phyloP scores from a whole-genome alignment of 2,797 vertebrate genomes.

The Telmatherina bonti region DNA sequence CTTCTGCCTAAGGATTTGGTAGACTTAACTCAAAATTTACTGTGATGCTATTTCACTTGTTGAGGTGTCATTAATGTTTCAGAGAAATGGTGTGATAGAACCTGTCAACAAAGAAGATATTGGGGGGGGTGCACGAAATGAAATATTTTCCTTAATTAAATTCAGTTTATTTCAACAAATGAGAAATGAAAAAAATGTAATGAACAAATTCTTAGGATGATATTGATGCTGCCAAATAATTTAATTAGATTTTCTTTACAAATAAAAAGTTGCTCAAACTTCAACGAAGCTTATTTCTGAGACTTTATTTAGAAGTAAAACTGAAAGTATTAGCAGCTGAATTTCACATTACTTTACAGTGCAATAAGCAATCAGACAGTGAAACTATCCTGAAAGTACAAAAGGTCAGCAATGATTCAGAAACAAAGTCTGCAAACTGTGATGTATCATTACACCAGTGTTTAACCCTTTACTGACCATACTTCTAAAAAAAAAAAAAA shows the following conservation, averaged over 20 bases:
- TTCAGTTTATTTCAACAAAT: background rate
- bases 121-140: too few relatives aligned
- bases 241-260: background rate
- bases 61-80: background rate
- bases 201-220: background rate
- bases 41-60: constrained; percentile 3
- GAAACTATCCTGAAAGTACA: background rate
- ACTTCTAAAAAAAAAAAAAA: too few relatives aligned
- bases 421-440: background rate
- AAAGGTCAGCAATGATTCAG: background rate
- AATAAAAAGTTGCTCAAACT: background rate
- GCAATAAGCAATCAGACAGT: background rate
- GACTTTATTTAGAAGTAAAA: constrained; percentile 7
- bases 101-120: background rate
- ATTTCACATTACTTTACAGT: background rate
- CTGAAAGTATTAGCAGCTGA: background rate
- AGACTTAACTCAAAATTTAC: background rate
- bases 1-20: too few relatives aligned
- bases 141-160: background rate
- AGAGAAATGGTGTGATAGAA: background rate
- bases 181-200: background rate
- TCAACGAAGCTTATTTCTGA: background rate
- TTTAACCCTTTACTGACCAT: background rate
- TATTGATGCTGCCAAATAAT: background rate
- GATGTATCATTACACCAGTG: background rate